Percentiles rank a stretch among this genome's conserved stretches.
Evolutionary conservation across 2,113 vertebrate genomes (phyloP).

Genomic region (Herpailurus yagouaroundi): DNA sequence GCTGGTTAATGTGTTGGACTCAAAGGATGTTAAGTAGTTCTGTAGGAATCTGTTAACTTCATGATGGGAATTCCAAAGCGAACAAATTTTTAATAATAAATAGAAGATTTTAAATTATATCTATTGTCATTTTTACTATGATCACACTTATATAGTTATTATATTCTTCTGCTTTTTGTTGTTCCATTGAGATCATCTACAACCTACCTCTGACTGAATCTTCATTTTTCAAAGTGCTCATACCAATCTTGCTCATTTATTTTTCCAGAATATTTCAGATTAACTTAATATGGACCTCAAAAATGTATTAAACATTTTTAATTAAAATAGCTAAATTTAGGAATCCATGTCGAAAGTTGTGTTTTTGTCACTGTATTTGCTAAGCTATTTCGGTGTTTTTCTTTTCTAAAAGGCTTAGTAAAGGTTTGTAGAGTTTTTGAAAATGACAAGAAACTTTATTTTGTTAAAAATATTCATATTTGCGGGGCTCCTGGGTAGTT

Average conservation of each 20-base stretch:
- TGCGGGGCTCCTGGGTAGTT: too few species aligned
- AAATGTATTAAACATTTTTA: background rate
- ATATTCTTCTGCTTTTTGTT: background rate
- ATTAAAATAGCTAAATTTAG: slow-evolving; percentile 15
- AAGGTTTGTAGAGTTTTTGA: background rate
- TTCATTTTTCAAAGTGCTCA: background rate
- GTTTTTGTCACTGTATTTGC: background rate
- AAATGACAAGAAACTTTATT: background rate
- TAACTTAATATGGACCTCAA: background rate
- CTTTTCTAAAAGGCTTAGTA: background rate
- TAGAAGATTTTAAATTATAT: background rate
- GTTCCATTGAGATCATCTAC: background rate
- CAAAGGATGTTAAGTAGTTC: background rate
- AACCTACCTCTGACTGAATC: background rate
- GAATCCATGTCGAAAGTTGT: background rate
- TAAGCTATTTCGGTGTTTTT: background rate
- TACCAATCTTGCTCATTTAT: background rate
- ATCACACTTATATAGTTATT: background rate
- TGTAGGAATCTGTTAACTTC: background rate
- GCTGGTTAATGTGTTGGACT: background rate
- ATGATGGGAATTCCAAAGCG: background rate
- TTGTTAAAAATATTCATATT: background rate
- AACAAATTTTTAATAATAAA: background rate
- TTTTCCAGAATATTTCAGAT: background rate
- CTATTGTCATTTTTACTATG: background rate